phyloP scores from a whole-genome alignment of 2,113 vertebrate species.

The Psophia crepitans region DNA sequence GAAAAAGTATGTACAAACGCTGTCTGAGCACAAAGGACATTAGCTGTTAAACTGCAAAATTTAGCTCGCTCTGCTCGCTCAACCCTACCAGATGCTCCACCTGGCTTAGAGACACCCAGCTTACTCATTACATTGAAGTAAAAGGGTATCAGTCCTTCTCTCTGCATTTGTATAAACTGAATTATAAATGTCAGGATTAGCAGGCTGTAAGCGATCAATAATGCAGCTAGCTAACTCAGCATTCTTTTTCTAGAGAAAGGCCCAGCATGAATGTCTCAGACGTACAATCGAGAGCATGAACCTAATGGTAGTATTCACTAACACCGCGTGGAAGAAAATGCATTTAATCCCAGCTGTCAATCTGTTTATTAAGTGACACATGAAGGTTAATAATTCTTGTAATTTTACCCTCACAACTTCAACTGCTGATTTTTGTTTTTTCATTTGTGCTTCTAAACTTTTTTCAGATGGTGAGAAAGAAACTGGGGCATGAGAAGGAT shows the following conservation, averaged over 20 bases:
- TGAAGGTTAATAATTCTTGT: conserved; percentile 8
- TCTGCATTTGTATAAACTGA: background rate
- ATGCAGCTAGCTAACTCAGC: background rate
- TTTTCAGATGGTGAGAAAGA: background rate
- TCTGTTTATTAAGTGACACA: background rate
- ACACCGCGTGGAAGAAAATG: background rate
- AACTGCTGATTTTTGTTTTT: background rate
- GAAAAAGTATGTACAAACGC: background rate
- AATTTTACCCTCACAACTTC: background rate
- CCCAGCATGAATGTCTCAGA: background rate
- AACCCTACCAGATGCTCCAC: background rate
- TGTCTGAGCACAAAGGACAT: background rate
- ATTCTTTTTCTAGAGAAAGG: background rate
- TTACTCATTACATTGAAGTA: background rate
- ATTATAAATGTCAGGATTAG: background rate
- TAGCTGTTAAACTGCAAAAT: background rate
- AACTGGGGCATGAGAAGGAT: background rate
- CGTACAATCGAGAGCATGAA: background rate
- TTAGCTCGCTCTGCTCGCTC: background rate
- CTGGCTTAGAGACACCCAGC: background rate
- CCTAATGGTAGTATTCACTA: background rate
- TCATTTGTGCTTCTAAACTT: background rate
- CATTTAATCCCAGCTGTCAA: background rate
- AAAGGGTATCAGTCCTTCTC: background rate
- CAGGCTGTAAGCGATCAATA: background rate